These are phyloP conservation scores for Cataglyphis cursor DNA, from an alignment of 2,888 invertebrate genomes.

Conservation along the genomic window DNA sequence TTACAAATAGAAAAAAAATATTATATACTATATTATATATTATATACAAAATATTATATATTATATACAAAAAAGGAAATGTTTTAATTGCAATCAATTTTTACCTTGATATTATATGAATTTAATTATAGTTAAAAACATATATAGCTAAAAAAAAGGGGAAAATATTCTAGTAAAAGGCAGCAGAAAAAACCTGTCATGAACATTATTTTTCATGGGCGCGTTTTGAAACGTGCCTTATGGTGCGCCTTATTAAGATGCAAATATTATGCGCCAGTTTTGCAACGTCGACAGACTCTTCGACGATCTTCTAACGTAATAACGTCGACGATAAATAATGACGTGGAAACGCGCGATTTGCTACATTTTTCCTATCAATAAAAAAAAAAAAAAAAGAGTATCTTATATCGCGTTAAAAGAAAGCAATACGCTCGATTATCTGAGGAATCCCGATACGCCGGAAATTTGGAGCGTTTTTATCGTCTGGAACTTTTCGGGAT, in stretches of 20 bases:
- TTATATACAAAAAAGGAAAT: not conserved
- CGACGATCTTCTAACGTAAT: constrained; percentile 39
- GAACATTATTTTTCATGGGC: constrained; percentile 50
- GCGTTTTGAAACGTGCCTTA: constrained; percentile 63
- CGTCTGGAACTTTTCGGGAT: constrained; percentile 35
- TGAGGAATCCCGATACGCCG: constrained; percentile 47
- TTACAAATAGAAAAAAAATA: not conserved
- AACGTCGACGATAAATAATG: constrained; percentile 70
- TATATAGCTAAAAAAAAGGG: not conserved
- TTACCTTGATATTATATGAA: not conserved
- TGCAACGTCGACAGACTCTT: constrained; percentile 69
- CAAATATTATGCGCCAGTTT: constrained; percentile 76
- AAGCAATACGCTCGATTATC: constrained; percentile 25
- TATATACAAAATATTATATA: too few species aligned
- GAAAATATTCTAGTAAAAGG: constrained; percentile 48
- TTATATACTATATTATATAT: too few species aligned
- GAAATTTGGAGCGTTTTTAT: constrained; percentile 44
- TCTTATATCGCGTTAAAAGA: constrained; percentile 27
- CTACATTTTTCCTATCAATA: not conserved
- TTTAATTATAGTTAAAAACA: constrained; percentile 23
- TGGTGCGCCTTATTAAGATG: constrained; percentile 76
- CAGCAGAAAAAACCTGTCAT: constrained; percentile 56
- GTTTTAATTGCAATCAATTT: not conserved
- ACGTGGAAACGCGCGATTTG: constrained; percentile 54
- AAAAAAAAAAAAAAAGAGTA: not conserved